Base-by-base conservation (phyloP, 1,140 invertebrate species). In the Hormaphis cornu region DNA sequence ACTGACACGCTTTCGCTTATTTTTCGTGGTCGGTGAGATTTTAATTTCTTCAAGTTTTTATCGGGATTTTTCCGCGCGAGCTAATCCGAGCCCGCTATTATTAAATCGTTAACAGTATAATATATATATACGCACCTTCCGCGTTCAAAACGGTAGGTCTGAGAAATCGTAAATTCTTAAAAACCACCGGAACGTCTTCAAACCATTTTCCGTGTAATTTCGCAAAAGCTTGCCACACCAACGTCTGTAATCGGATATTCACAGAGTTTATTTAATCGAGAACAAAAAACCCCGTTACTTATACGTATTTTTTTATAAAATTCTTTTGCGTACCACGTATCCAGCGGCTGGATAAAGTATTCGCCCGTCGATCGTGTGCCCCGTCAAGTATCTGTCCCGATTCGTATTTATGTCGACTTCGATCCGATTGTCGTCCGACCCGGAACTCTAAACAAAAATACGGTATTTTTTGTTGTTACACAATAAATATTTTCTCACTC, bases 271-370 rank as follows among this genome's bases (percentile, higher is more conserved):
- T n/a, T n/a, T n/a, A 71, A 33, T 69, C 18, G 4, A 53, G 50
- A 3, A 71, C 37, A 24, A 61, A 40, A 24, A 35, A n/a, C 12
- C 18, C 4, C 18, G 16, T 46, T 46, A 46, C 12, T n/a, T 46
- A n/a, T 46, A 12, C 4, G 16, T n/a, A 46, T 8, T 8, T 46
- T n/a, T 48, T 24, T 4, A 26, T 33, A 3, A 16, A 24, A n/a
- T 12, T n/a, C 40, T 42, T 63, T 53, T 54, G 73, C 78, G 78
- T 75, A 85, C 84, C 79, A 98, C 81, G 76, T 97, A 97, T n/a
- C 93, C 95, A 37, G 95, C 96, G 44, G 93, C 94, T 16, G 95
- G 95, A 80, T 92, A 97, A 1, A 98, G 79, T 30, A 95, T 82
- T 75, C 94, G 83, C 7, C 93, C 95, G 80, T 98, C 94, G 75